Conservation (phyloP, 2,888 invertebrate species). For the Prionchulus punctatus region DNA sequence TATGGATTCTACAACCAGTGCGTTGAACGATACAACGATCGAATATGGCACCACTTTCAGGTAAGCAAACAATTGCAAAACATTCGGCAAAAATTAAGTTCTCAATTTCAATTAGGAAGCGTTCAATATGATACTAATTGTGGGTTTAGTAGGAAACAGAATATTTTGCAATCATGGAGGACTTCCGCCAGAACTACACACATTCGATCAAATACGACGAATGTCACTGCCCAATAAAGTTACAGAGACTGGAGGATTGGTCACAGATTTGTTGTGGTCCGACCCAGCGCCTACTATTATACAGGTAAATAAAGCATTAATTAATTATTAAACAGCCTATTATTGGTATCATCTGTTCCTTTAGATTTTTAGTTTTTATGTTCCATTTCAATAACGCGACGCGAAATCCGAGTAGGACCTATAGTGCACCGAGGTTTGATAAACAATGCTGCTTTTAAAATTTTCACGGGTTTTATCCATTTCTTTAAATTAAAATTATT, state of each 20-base stretch:
- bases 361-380: too few species aligned
- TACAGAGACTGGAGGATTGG: neutral
- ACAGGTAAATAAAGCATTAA: too few species aligned
- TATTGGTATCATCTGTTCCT: too few species aligned
- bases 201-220: neutral
- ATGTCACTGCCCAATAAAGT: neutral
- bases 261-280: neutral
- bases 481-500: too few species aligned
- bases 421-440: too few species aligned
- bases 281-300: too few species aligned
- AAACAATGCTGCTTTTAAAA: too few species aligned
- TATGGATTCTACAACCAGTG: neutral
- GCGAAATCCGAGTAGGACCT: too few species aligned
- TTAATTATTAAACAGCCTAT: too few species aligned
- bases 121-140: neutral
- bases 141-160: neutral
- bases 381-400: too few species aligned
- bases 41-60: neutral
- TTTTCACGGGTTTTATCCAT: too few species aligned
- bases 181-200: neutral
- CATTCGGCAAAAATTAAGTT: neutral
- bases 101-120: neutral
- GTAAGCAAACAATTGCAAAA: neutral
- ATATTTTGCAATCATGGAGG: constrained; percentile 1
- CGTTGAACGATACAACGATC: neutral